Conservation (phyloP, 2,113 vertebrate species). For the Pardalotus punctatus region DNA sequence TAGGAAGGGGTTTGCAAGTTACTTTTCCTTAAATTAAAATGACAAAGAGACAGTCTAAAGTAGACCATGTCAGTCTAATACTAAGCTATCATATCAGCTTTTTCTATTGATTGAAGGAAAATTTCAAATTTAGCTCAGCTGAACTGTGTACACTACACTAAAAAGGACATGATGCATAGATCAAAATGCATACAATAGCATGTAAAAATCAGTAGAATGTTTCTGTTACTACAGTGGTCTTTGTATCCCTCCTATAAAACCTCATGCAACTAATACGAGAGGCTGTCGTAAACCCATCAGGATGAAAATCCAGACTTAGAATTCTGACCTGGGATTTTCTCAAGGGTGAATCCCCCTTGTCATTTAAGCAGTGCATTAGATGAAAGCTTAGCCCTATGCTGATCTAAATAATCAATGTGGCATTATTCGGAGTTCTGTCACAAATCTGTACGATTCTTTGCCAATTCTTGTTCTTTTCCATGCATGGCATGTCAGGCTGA, state of each 20-base stretch:
- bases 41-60: neutral
- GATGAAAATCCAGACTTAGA: neutral
- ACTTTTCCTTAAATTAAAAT: neutral
- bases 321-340: neutral
- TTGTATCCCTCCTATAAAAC: neutral
- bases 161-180: neutral
- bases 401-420: slow-evolving; percentile 14
- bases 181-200: neutral
- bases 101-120: neutral
- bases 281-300: neutral
- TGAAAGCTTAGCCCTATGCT: neutral
- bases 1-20: neutral
- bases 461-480: slow-evolving; percentile 29
- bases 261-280: neutral
- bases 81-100: neutral
- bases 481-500: slow-evolving; percentile 27
- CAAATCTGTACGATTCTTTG: slow-evolving; percentile 23
- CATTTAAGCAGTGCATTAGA: slow-evolving; percentile 6
- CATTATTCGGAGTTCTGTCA: slow-evolving; percentile 24
- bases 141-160: neutral
- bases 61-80: neutral
- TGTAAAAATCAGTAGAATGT: neutral
- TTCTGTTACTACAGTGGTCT: neutral
- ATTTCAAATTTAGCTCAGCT: neutral
- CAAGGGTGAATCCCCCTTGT: neutral